A percentile compares a stretch with the other conserved stretches of the same genome.
Conservation (phyloP, 2,888 invertebrate genomes). For the Meloe dianella region DNA sequence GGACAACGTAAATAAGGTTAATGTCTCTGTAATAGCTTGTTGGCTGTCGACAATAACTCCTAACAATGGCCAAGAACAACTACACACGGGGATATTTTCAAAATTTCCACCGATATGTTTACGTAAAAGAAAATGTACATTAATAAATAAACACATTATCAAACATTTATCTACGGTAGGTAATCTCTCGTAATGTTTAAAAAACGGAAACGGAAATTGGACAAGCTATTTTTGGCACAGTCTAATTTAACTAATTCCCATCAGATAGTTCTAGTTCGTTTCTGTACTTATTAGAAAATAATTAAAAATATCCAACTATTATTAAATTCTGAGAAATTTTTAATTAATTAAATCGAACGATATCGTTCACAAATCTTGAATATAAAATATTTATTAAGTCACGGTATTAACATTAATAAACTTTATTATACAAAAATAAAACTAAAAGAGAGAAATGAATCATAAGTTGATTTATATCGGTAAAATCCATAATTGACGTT, state of each 20-base stretch:
- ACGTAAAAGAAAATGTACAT: neutral
- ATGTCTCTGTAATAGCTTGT: conserved; percentile 22
- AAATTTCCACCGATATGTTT: neutral
- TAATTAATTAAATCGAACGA: neutral
- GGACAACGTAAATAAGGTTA: conserved; percentile 21
- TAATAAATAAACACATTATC: neutral
- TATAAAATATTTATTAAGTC: neutral
- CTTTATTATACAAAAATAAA: neutral
- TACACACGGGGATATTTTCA: neutral
- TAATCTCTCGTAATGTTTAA: neutral
- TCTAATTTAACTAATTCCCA: conserved; percentile 5
- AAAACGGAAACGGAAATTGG: conserved; percentile 14
- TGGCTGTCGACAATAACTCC: conserved; percentile 7
- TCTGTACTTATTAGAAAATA: neutral
- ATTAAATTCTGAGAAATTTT: neutral
- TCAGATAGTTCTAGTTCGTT: neutral
- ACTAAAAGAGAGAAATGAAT: neutral
- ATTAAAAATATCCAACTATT: neutral
- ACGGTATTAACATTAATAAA: neutral
- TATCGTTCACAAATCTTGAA: neutral
- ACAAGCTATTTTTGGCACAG: conserved; percentile 13
- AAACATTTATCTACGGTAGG: neutral
- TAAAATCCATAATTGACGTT: neutral
- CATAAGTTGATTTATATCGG: neutral
- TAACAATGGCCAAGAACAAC: neutral